These are phyloP conservation scores for Archips crataeganus DNA, from an alignment of 2,888 invertebrate genomes.

Conservation along the genomic window DNA sequence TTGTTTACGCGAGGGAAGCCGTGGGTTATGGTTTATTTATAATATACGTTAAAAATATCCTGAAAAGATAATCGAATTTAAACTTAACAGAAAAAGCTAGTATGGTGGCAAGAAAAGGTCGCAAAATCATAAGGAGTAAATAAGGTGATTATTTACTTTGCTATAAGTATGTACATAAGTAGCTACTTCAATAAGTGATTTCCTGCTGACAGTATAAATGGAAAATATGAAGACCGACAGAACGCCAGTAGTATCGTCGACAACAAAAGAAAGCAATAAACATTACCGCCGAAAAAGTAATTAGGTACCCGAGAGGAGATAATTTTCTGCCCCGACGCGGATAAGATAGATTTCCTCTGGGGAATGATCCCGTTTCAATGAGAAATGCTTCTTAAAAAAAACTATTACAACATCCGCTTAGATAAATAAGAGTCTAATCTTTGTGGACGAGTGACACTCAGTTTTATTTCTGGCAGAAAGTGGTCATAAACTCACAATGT, in stretches of 20 bases:
- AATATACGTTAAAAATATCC: too few species aligned
- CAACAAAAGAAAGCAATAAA: constrained; percentile 45
- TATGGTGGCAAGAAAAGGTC: too few species aligned
- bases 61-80: too few species aligned
- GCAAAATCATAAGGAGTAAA: too few species aligned
- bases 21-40: too few species aligned
- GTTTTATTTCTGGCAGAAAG: constrained; percentile 15
- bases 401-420: constrained; percentile 32
- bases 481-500: background rate
- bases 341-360: constrained; percentile 51
- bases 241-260: constrained; percentile 30
- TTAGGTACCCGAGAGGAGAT: constrained; percentile 50
- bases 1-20: too few species aligned
- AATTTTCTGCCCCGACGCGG: constrained; percentile 53
- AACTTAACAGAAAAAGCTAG: too few species aligned
- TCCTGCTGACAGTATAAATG: background rate
- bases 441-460: constrained; percentile 13
- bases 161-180: background rate
- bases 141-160: background rate
- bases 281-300: constrained; percentile 52
- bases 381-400: constrained; percentile 34
- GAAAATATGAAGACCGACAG: constrained; percentile 17
- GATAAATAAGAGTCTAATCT: constrained; percentile 31
- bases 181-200: background rate
- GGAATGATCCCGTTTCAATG: constrained; percentile 43